Evolutionary conservation across 2,888 invertebrate species (phyloP).

Genomic region (Ernsta delagoae): DNA sequence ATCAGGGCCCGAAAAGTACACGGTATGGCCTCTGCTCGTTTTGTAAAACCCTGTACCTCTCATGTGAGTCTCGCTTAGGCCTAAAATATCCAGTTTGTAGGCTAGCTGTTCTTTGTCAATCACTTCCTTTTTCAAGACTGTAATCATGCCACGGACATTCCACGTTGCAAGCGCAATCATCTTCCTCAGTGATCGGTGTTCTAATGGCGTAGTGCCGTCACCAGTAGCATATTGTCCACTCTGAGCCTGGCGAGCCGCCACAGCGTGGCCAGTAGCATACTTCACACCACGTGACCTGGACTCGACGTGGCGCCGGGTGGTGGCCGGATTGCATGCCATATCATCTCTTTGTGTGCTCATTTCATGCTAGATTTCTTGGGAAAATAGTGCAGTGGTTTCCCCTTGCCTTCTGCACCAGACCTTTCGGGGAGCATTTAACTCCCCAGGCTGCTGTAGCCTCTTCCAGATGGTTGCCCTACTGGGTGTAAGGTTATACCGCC

Average conservation of each 20-base stretch:
- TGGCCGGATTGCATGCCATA: conserved; percentile 35
- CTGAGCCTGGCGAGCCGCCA: conserved; percentile 16
- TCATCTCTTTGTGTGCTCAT: background rate
- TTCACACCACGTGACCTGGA: conserved; percentile 43
- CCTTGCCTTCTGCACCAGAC: conserved; percentile 40
- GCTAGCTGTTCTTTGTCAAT: conserved; percentile 7
- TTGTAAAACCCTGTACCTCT: conserved; percentile 15
- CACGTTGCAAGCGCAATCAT: conserved; percentile 6
- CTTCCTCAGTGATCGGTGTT: conserved; percentile 5
- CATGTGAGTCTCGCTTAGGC: conserved; percentile 13
- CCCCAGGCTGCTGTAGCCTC: conserved; percentile 36
- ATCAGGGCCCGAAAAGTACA: conserved; percentile 6
- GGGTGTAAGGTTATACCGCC: background rate
- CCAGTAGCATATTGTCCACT: conserved; percentile 19
- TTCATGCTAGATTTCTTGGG: conserved; percentile 3
- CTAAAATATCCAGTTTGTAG: conserved; percentile 2
- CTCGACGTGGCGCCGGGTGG: conserved; percentile 37
- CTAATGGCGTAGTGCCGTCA: background rate
- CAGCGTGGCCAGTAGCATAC: conserved; percentile 42
- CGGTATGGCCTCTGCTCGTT: conserved; percentile 2
- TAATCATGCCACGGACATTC: conserved; percentile 18
- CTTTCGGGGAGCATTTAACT: conserved; percentile 33
- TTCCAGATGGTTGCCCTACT: background rate
- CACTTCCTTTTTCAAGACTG: conserved; percentile 1
- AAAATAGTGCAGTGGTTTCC: conserved; percentile 24